Percentiles rank a stretch among this genome's conserved stretches.
Evolutionary conservation across 2,797 vertebrate species (phyloP).

Genomic region (Amazona ochrocephala): DNA sequence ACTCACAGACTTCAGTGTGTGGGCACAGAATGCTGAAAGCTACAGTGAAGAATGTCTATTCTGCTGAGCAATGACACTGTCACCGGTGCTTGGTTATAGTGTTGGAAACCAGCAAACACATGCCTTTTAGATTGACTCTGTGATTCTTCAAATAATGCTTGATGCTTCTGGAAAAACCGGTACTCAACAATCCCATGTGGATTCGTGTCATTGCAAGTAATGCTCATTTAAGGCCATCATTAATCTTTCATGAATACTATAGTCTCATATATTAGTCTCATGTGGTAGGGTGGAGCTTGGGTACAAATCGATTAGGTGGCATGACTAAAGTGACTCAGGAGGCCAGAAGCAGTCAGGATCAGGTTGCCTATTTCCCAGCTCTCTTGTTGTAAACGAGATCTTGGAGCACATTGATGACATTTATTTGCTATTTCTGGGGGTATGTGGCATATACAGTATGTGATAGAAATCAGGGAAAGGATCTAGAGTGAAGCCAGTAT

Average conservation of each 20-base stretch:
- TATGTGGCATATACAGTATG: neutral
- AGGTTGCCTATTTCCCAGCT: neutral
- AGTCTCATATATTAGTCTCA: neutral
- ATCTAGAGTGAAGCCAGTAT: neutral
- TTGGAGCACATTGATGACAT: neutral
- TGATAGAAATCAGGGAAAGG: neutral
- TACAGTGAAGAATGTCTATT: neutral
- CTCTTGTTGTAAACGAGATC: neutral
- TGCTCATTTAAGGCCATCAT: neutral
- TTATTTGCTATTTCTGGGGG: neutral
- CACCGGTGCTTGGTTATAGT: neutral
- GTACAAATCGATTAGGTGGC: neutral
- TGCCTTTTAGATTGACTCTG: neutral
- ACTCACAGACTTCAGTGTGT: no score
- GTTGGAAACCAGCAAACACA: fast-evolving
- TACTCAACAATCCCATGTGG: neutral
- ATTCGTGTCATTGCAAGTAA: neutral
- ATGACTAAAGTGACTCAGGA: neutral
- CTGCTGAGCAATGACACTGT: neutral
- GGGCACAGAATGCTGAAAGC: neutral
- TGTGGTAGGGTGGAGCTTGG: neutral
- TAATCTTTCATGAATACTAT: neutral
- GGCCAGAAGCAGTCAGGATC: neutral
- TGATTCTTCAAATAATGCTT: neutral
- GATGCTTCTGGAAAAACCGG: neutral